Evolutionary conservation across 2,888 invertebrate species (phyloP).

Genomic region (Mesochorus sp.): DNA sequence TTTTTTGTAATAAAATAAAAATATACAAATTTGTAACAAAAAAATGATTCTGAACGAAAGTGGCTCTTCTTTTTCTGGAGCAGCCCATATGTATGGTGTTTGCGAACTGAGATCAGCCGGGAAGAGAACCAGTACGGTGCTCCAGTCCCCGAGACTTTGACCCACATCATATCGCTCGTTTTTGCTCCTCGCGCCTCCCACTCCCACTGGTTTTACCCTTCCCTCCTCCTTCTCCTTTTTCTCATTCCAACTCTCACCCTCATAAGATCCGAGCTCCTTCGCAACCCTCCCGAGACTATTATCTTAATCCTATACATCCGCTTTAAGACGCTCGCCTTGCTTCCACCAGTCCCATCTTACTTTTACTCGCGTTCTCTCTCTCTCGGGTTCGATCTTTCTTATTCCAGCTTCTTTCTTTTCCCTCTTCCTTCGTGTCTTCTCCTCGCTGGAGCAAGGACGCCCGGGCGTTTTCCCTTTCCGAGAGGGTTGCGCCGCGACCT

Average conservation of each 20-base stretch:
- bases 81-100: constrained; percentile 27
- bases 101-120: constrained; percentile 57
- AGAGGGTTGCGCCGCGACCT: constrained; percentile 52
- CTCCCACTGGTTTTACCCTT: no score
- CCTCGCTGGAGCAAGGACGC: constrained; percentile 40
- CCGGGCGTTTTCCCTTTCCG: constrained; percentile 66
- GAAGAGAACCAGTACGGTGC: constrained; percentile 73
- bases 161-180: constrained; percentile 80
- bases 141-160: constrained; percentile 80
- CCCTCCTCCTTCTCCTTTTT: constrained; percentile 56
- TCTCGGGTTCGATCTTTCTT: constrained; percentile 28
- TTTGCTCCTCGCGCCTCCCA: constrained; percentile 70
- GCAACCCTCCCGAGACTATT: constrained; percentile 77
- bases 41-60: not conserved
- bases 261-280: constrained; percentile 71
- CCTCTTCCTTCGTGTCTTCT: constrained; percentile 13
- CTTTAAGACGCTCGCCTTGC: constrained; percentile 75
- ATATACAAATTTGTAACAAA: no score
- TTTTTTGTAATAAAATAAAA: no score
- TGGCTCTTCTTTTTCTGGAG: not conserved
- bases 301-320: constrained; percentile 81
- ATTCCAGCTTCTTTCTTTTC: constrained; percentile 25
- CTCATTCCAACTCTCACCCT: constrained; percentile 45
- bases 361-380: constrained; percentile 24
- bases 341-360: constrained; percentile 32